phyloP scores from a whole-genome alignment of 2,888 invertebrate species.

The Athetis lepigone region DNA sequence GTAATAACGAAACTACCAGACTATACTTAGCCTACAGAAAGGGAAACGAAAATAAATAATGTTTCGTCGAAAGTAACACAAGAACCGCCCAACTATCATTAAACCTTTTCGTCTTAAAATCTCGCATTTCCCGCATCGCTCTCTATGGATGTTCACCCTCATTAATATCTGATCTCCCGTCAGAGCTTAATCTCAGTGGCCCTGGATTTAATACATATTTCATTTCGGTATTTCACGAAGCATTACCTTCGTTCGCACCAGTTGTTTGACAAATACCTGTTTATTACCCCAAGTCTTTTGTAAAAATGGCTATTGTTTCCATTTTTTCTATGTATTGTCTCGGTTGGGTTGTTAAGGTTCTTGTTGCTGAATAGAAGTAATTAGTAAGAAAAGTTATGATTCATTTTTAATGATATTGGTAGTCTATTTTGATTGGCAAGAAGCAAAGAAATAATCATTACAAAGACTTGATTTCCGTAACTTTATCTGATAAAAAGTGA shows the following conservation, averaged over 20 bases:
- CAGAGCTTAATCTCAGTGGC: slow-evolving; percentile 82
- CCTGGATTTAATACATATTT: slow-evolving; percentile 89
- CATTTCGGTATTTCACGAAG: slow-evolving; percentile 86
- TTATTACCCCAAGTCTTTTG: slow-evolving; percentile 73
- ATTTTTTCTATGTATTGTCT: slow-evolving; percentile 48
- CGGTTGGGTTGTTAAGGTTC: slow-evolving; percentile 33
- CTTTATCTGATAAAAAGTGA: not conserved
- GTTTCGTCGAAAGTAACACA: slow-evolving; percentile 13
- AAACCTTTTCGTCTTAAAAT: slow-evolving; percentile 25
- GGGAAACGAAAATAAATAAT: not conserved
- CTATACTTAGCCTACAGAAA: too few species aligned
- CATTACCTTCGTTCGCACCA: slow-evolving; percentile 74
- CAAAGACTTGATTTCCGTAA: too few species aligned
- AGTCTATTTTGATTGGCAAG: not conserved
- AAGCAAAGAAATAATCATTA: too few species aligned
- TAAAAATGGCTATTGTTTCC: slow-evolving; percentile 63
- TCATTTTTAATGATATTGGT: not conserved
- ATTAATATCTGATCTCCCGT: slow-evolving; percentile 82
- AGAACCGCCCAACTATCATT: slow-evolving; percentile 12
- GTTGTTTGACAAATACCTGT: slow-evolving; percentile 84
- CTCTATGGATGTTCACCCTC: slow-evolving; percentile 58
- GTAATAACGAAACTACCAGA: too few species aligned
- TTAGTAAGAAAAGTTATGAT: not conserved
- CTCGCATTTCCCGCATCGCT: slow-evolving; percentile 52
- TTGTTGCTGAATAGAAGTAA: not conserved